phyloP scores from a whole-genome alignment of 2,113 vertebrate species.

The Cariama cristata region DNA sequence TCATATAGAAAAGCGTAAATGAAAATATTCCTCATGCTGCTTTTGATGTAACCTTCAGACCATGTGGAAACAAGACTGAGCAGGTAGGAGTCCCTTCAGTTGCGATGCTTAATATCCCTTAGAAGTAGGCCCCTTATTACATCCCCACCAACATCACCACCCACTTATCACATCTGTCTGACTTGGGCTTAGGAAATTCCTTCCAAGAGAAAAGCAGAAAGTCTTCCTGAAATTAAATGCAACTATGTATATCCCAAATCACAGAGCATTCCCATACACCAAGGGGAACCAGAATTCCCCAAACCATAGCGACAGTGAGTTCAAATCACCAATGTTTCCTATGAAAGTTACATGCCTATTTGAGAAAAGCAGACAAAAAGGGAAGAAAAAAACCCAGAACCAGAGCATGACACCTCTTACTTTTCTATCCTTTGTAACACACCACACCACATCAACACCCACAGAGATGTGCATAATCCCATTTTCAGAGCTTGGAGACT shows the following conservation, averaged over 20 bases:
- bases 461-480: constrained; percentile 89
- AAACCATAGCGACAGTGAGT: background rate
- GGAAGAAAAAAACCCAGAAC: background rate
- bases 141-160: background rate
- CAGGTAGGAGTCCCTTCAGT: background rate
- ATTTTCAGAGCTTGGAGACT: constrained; percentile 87
- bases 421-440: constrained; percentile 92
- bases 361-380: background rate
- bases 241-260: background rate
- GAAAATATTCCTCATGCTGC: background rate
- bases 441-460: constrained; percentile 92
- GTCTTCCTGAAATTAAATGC: background rate
- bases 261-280: background rate
- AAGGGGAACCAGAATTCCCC: background rate
- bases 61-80: background rate
- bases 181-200: background rate
- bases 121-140: background rate
- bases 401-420: constrained; percentile 74
- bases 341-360: background rate
- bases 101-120: background rate
- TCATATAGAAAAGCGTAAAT: background rate
- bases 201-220: background rate
- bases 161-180: background rate
- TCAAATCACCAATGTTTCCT: background rate
- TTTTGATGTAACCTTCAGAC: background rate